A percentile compares a stretch with the other conserved stretches of the same genome.
Evolutionary conservation across 2,797 vertebrate species (phyloP).

Genomic region (Taenioides sp.): DNA sequence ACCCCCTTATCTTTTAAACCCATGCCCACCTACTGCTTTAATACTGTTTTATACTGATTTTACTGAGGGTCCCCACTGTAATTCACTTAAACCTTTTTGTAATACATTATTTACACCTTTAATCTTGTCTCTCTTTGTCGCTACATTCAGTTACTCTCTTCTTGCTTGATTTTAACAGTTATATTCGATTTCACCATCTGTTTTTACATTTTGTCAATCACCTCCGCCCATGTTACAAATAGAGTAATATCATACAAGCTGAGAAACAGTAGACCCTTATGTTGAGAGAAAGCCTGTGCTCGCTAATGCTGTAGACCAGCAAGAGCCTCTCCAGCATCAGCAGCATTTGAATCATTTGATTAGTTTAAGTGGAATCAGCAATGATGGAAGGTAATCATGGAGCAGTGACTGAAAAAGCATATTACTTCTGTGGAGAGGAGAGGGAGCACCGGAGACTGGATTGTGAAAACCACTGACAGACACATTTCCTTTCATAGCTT

Average conservation of each 20-base stretch:
- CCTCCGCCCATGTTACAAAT: too few species aligned
- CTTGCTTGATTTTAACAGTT: too few species aligned
- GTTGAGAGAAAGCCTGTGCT: background rate
- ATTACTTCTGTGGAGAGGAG: background rate
- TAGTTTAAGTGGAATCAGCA: background rate
- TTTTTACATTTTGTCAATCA: too few species aligned
- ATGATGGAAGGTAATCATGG: background rate
- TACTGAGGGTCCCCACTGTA: too few species aligned
- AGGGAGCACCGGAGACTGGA: conserved; percentile 1
- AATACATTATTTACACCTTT: too few species aligned
- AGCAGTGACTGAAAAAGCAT: background rate
- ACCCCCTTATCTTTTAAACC: too few species aligned
- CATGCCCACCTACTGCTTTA: too few species aligned
- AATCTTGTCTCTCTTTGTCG: too few species aligned
- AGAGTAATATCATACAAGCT: background rate
- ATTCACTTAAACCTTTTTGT: too few species aligned
- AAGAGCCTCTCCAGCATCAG: background rate
- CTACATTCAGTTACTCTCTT: too few species aligned
- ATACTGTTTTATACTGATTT: too few species aligned
- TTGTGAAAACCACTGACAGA: conserved; percentile 33
- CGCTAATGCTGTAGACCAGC: background rate
- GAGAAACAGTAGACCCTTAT: background rate
- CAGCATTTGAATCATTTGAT: conserved; percentile 1
- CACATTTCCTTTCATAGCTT: conserved; percentile 32
- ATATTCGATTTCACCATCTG: too few species aligned